Conservation (phyloP, 2,113 vertebrate genomes). For the Copsychus sechellarum region DNA sequence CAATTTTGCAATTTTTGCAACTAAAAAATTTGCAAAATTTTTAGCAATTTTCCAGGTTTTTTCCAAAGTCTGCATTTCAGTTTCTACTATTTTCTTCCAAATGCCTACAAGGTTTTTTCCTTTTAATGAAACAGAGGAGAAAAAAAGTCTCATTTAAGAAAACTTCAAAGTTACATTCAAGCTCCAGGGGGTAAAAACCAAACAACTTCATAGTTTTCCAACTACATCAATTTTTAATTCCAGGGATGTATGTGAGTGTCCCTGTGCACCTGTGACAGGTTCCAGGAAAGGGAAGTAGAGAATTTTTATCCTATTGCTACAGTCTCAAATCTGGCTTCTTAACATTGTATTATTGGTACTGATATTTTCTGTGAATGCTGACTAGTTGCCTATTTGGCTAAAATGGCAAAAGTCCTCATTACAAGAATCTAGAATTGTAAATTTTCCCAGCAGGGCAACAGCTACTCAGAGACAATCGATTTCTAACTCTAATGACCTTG, state of each 20-base stretch:
- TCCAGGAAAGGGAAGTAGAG: not conserved
- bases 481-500: not conserved
- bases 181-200: not conserved
- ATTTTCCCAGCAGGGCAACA: not conserved
- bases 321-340: not conserved
- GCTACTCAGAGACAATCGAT: not conserved
- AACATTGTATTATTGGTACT: not conserved
- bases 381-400: not conserved
- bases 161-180: not conserved
- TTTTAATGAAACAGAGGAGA: not conserved
- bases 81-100: not conserved
- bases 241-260: rapidly evolving
- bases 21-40: too few relatives aligned
- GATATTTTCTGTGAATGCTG: not conserved
- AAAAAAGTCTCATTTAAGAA: not conserved
- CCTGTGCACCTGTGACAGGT: not conserved
- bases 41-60: not conserved
- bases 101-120: not conserved
- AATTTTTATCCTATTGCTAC: not conserved
- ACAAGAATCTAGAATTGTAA: not conserved
- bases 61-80: not conserved
- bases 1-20: too few relatives aligned
- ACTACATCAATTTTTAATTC: not conserved
- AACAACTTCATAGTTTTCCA: not conserved
- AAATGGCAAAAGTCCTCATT: not conserved